Evolutionary conservation across 2,113 vertebrate species (phyloP).

Genomic region (Sturnira hondurensis): DNA sequence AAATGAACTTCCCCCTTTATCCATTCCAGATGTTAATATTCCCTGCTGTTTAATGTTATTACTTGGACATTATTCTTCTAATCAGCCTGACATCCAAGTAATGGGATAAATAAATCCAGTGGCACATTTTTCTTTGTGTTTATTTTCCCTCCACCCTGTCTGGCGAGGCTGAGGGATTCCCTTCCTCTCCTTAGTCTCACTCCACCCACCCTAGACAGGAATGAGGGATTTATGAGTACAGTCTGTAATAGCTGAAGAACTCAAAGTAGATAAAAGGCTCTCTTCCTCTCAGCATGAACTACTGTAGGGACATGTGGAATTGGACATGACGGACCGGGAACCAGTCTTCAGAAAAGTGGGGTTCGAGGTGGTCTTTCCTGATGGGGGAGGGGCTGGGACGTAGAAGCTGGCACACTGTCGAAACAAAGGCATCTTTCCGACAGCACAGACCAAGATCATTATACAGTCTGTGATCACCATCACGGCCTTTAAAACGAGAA

Average conservation of each 20-base stretch:
- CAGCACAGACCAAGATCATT: neutral
- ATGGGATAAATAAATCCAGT: conserved; percentile 4
- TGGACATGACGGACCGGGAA: neutral
- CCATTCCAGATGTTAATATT: neutral
- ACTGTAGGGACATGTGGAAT: neutral
- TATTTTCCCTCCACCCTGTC: neutral
- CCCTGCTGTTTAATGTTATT: neutral
- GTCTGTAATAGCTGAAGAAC: neutral
- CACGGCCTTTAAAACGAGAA: neutral
- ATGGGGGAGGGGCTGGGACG: neutral
- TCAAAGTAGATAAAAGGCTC: neutral
- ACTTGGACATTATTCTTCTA: conserved; percentile 7
- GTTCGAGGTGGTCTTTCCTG: neutral
- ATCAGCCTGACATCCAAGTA: neutral
- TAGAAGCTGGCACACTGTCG: neutral
- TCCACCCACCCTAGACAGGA: neutral
- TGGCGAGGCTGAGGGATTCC: neutral
- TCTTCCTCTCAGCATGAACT: neutral
- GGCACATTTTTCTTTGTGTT: conserved; percentile 18
- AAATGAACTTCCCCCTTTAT: neutral
- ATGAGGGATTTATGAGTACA: neutral
- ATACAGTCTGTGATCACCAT: neutral
- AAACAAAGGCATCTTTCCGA: neutral
- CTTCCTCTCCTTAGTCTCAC: neutral
- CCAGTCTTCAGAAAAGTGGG: neutral